Percentiles rank a stretch among this genome's conserved stretches.
Evolutionary conservation across 2,888 invertebrate species (phyloP).

Genomic region (Trisateles emortualis): DNA sequence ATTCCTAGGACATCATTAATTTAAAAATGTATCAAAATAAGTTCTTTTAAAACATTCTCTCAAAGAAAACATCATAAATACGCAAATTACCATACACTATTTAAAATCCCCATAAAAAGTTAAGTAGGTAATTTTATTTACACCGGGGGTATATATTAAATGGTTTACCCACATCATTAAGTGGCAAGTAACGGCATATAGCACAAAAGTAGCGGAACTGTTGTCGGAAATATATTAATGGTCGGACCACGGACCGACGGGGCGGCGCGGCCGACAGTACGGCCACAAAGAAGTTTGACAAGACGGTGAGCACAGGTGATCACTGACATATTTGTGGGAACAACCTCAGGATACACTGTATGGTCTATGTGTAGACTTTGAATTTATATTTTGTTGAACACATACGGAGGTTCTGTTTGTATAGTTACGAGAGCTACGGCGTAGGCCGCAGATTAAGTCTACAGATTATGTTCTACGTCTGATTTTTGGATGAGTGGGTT

Average conservation of each 20-base stretch:
- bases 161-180: constrained; percentile 46
- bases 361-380: constrained; percentile 1
- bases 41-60: too few relatives aligned
- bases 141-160: constrained; percentile 44
- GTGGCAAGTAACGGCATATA: constrained; percentile 39
- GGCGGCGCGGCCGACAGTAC: constrained; percentile 11
- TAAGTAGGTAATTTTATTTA: constrained; percentile 47
- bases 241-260: constrained; percentile 21
- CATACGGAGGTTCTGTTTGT: neutral
- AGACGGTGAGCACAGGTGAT: constrained; percentile 47
- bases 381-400: neutral
- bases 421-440: constrained; percentile 8
- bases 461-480: neutral
- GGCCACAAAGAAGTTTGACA: constrained; percentile 51
- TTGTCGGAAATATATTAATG: constrained; percentile 53
- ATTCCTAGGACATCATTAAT: too few relatives aligned
- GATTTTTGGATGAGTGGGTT: neutral
- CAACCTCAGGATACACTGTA: constrained; percentile 22
- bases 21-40: too few relatives aligned
- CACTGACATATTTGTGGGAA: constrained; percentile 45
- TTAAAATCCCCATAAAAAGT: constrained; percentile 36
- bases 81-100: constrained; percentile 32
- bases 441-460: neutral
- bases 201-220: constrained; percentile 45
- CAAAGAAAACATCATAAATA: constrained; percentile 19